A percentile compares a stretch with the other conserved stretches of the same genome.
These are phyloP conservation scores for Cyanoramphus novaezelandiae DNA, from an alignment of 2,113 vertebrate genomes.

Conservation along the genomic window DNA sequence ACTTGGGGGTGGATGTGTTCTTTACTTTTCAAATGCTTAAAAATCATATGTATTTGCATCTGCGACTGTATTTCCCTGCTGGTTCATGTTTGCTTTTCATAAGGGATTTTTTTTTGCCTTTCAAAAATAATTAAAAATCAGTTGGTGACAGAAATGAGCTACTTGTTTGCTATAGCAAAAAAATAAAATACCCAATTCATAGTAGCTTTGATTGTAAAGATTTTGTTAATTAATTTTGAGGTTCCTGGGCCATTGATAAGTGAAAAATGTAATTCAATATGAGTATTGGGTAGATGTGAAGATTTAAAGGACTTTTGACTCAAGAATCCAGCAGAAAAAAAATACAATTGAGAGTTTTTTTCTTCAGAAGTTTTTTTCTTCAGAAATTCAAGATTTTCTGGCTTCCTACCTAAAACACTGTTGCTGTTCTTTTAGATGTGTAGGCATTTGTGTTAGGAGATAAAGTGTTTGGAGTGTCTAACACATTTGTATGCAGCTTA, in stretches of 20 bases:
- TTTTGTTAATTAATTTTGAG: background rate
- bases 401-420: background rate
- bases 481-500: background rate
- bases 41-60: background rate
- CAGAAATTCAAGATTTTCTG: background rate
- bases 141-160: background rate
- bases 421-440: background rate
- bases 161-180: background rate
- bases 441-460: background rate
- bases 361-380: background rate
- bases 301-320: background rate
- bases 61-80: background rate
- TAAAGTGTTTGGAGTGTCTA: background rate
- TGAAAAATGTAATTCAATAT: background rate
- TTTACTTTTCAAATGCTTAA: background rate
- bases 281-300: background rate
- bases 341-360: background rate
- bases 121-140: background rate
- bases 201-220: background rate
- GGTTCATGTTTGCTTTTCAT: background rate
- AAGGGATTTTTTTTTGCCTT: background rate
- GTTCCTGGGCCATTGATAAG: background rate
- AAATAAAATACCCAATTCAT: background rate
- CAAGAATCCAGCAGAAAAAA: background rate
- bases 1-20: background rate